Percentiles rank a stretch among this genome's conserved stretches.
Evolutionary conservation across 2,888 invertebrate genomes (phyloP).

Genomic region (Eupithecia inturbata): DNA sequence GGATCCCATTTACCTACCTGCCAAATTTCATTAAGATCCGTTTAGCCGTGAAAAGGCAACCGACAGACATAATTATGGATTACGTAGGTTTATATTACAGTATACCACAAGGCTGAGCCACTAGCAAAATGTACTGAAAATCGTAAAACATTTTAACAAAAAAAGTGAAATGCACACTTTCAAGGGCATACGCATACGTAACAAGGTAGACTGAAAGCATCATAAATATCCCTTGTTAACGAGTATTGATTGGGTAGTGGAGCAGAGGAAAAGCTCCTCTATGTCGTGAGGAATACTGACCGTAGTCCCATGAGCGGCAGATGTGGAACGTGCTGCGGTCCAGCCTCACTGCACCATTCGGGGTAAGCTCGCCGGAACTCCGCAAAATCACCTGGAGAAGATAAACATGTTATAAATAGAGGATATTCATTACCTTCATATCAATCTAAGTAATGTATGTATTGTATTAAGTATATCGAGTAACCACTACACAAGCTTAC

Average conservation of each 20-base stretch:
- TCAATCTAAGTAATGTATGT: too few species aligned
- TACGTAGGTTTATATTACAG: neutral
- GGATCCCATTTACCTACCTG: too few species aligned
- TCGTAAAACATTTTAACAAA: neutral
- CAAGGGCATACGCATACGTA: neutral
- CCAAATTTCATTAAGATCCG: too few species aligned
- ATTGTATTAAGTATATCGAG: too few species aligned
- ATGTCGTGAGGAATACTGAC: slow-evolving; percentile 58
- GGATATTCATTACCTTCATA: neutral
- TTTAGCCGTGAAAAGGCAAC: too few species aligned
- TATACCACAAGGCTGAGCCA: neutral
- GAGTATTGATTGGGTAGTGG: neutral
- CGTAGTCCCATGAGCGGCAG: slow-evolving; percentile 84
- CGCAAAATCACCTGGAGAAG: slow-evolving; percentile 90
- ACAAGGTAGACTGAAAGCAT: slow-evolving; percentile 1
- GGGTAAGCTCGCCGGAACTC: slow-evolving; percentile 93
- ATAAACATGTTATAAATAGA: slow-evolving; percentile 9
- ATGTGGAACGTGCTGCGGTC: slow-evolving; percentile 85
- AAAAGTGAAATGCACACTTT: neutral
- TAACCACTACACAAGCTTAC: too few species aligned
- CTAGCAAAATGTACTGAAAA: neutral
- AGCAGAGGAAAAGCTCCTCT: slow-evolving; percentile 19
- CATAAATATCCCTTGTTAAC: slow-evolving; percentile 14
- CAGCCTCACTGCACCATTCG: slow-evolving; percentile 94
- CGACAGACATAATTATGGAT: too few species aligned